phyloP scores from a whole-genome alignment of 2,888 invertebrate species.

The Nesidiocoris tenuis region DNA sequence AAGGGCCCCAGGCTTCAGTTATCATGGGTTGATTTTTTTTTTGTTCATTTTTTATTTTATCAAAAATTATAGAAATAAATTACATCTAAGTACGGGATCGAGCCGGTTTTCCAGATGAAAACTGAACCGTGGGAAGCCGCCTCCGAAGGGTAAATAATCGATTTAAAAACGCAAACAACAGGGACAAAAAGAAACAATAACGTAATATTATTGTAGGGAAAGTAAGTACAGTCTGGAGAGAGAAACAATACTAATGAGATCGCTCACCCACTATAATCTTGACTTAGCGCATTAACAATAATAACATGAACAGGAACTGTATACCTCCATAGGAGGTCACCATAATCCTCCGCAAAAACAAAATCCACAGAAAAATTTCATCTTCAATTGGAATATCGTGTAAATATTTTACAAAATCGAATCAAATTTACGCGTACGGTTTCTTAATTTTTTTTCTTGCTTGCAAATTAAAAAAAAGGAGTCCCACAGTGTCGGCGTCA shows the following conservation, averaged over 20 bases:
- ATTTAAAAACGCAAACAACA: background rate
- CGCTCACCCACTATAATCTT: conserved; percentile 39
- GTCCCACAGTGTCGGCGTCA: conserved; percentile 36
- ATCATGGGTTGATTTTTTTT: conserved; percentile 19
- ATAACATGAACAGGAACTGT: conserved; percentile 43
- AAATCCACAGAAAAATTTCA: background rate
- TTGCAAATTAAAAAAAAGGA: conserved; percentile 16
- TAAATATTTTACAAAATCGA: conserved; percentile 11
- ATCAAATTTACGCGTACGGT: background rate
- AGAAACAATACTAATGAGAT: conserved; percentile 34
- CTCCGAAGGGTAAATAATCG: conserved; percentile 5
- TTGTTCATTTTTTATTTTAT: background rate
- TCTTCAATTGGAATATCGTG: background rate
- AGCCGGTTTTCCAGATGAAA: conserved; percentile 7
- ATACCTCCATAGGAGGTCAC: conserved; percentile 42
- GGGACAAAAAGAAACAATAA: conserved; percentile 5
- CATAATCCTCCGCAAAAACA: conserved; percentile 38
- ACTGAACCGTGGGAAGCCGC: conserved; percentile 28
- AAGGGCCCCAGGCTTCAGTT: conserved; percentile 39
- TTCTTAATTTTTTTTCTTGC: background rate
- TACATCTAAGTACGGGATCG: conserved; percentile 14
- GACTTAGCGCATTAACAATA: conserved; percentile 41
- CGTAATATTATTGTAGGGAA: conserved; percentile 4
- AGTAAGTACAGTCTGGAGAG: conserved; percentile 34
- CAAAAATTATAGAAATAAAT: conserved; percentile 8